These are phyloP conservation scores for Dynastes maya DNA, from an alignment of 2,888 invertebrate species.

Conservation along the genomic window DNA sequence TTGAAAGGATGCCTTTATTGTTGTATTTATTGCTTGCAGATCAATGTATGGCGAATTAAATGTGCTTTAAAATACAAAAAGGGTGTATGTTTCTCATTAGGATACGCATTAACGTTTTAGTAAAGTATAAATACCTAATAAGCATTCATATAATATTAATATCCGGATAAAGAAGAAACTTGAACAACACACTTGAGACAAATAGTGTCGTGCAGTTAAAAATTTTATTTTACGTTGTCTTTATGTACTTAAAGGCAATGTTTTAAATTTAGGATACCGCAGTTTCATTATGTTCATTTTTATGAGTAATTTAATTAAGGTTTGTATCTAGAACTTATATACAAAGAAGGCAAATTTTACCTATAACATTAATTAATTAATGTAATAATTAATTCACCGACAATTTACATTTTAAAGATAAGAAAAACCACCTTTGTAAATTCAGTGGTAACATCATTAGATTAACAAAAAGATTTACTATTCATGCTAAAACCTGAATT, in stretches of 20 bases:
- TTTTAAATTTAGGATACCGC: too few species aligned
- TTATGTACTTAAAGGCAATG: too few species aligned
- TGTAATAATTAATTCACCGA: too few species aligned
- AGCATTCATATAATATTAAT: not conserved
- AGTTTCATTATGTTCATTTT: too few species aligned
- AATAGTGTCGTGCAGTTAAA: not conserved
- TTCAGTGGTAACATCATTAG: slow-evolving; percentile 12
- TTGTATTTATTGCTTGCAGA: slow-evolving; percentile 18
- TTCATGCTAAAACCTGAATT: slow-evolving; percentile 8
- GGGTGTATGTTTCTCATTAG: slow-evolving; percentile 24
- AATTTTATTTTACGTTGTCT: not conserved
- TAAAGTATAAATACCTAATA: not conserved
- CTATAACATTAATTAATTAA: too few species aligned
- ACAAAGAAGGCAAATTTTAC: too few species aligned
- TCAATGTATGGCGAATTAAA: slow-evolving; percentile 5
- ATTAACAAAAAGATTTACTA: slow-evolving; percentile 4
- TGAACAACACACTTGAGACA: not conserved
- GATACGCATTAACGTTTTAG: not conserved
- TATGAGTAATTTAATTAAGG: not conserved
- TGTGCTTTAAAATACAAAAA: slow-evolving; percentile 25
- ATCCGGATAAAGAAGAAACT: not conserved
- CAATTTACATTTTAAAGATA: slow-evolving; percentile 8
- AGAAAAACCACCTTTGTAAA: slow-evolving; percentile 24
- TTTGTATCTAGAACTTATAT: not conserved
- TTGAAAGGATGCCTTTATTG: slow-evolving; percentile 20